Conservation (phyloP, 2,797 vertebrate genomes). For the Microctenopoma steveboyesi region DNA sequence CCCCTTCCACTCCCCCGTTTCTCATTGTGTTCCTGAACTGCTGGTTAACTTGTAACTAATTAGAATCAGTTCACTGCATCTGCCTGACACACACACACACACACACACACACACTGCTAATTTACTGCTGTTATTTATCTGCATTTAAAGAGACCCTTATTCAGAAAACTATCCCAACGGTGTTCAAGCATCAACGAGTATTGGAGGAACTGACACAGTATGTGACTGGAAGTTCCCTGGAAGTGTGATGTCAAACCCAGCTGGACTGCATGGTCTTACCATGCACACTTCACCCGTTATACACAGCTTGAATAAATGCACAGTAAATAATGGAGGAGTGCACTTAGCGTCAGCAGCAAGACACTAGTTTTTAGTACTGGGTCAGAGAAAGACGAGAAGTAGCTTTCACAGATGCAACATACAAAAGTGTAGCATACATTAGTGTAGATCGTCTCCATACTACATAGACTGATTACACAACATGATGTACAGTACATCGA, state of each 20-base stretch:
- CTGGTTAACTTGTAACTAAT: too few species aligned
- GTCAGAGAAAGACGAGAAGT: slow-evolving; percentile 2
- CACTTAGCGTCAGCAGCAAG: slow-evolving; percentile 56
- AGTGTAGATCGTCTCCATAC: slow-evolving; percentile 4
- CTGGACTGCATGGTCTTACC: slow-evolving; percentile 25
- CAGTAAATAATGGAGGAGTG: slow-evolving; percentile 46
- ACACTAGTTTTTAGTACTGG: slow-evolving; percentile 29
- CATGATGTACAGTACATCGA: not conserved
- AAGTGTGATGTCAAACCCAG: slow-evolving; percentile 50
- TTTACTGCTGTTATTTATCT: too few species aligned
- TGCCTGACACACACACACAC: too few species aligned
- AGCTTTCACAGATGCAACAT: slow-evolving; percentile 42
- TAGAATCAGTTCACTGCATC: too few species aligned
- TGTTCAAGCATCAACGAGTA: not conserved
- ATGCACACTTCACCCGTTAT: slow-evolving; percentile 29
- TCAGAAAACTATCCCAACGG: not conserved
- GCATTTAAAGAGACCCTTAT: too few species aligned
- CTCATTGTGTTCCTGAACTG: too few species aligned
- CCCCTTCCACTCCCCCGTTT: too few species aligned
- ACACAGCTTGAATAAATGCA: slow-evolving; percentile 31
- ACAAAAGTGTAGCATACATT: slow-evolving; percentile 1
- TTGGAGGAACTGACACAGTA: not conserved
- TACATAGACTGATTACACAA: not conserved
- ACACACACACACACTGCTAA: too few species aligned
- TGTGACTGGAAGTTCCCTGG: not conserved